Base-by-base conservation (phyloP, 2,113 vertebrate genomes). In the Ictalurus punctatus region DNA sequence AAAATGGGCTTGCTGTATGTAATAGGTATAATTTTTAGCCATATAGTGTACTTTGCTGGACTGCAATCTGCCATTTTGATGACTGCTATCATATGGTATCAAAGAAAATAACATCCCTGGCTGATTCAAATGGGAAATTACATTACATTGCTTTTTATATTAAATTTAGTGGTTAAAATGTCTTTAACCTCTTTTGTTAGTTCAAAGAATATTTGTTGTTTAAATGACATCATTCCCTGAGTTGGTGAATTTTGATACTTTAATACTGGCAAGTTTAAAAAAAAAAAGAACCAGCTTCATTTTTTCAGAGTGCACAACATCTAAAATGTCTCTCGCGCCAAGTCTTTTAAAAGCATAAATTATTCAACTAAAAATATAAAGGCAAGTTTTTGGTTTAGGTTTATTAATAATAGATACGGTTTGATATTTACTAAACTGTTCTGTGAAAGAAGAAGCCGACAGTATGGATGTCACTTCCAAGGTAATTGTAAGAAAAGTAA, bases 351-450 rank as follows among this genome's bases (percentile, higher is more conserved):
- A 91, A 7, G 54, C 86, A 86, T 95, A 86, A 95, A 95, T 95
- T 92, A 95, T 95, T 95, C 74, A 95, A 93, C 9, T 1, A 7
- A 59, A 40, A 74, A 71, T 40, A 6, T 14, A 56, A 94, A 90
- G 89, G 91, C 92, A 87, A 44, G 90, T 94, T 95, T 94, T 91
- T 92, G 90, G 90, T 92, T 91, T 90, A 91, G 93, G 92, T 93
- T 94, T 95, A 95, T 96, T 96, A 95, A 96, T 95, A 95, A 96
- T 95, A 93, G 93, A 96, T 95, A 93, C 90, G 90, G 92, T 95
- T 95, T 95, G 95, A 96, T 96, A 96, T 96, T 95, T 96, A 95
- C 95, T 96, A 96, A 96, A 96, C 94, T 95, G 94, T 94, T 95
- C 92, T 87, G 89, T 88, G 93, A 89, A 92, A 94, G 92, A 94